Percentiles rank a stretch among this genome's conserved stretches.
These are phyloP conservation scores for Galeopsomyia nigrocyanea DNA, from an alignment of 2,888 invertebrate genomes.

Conservation along the genomic window DNA sequence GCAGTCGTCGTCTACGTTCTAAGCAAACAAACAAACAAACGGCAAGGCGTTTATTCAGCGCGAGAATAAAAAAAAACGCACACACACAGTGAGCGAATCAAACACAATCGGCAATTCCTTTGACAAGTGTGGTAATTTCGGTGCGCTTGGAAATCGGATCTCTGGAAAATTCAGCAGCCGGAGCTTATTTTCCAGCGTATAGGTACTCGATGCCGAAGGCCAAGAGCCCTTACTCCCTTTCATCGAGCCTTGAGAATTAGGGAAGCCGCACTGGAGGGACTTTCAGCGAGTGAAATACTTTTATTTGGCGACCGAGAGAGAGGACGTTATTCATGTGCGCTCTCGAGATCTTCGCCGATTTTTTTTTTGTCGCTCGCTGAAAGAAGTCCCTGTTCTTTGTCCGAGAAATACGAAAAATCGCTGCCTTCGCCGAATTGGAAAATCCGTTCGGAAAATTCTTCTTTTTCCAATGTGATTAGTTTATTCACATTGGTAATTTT, in stretches of 20 bases:
- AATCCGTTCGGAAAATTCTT: too few relatives aligned
- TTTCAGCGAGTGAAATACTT: conserved; percentile 21
- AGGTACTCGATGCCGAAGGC: background rate
- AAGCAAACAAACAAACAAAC: too few relatives aligned
- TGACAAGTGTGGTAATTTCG: conserved; percentile 1
- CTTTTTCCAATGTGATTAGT: too few relatives aligned
- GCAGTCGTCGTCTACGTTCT: too few relatives aligned
- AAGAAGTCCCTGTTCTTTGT: too few relatives aligned
- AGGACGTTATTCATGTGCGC: conserved; percentile 26
- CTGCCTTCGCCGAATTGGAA: too few relatives aligned
- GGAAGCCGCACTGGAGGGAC: conserved; percentile 6
- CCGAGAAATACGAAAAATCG: too few relatives aligned
- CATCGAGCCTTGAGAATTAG: conserved; percentile 30
- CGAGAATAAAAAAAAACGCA: too few relatives aligned
- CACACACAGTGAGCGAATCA: too few relatives aligned
- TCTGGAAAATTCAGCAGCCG: conserved; percentile 26
- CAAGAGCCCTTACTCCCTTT: conserved; percentile 28
- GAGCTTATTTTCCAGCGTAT: conserved; percentile 40
- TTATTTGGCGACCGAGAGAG: conserved; percentile 14
- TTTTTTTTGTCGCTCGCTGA: background rate
- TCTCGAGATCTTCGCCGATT: background rate
- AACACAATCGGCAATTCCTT: conserved; percentile 5
- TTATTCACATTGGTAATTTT: too few relatives aligned
- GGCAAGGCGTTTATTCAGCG: too few relatives aligned
- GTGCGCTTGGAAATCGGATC: conserved; percentile 4